Conservation (phyloP, 1,140 invertebrate genomes). For the Pogonus chalceus region DNA sequence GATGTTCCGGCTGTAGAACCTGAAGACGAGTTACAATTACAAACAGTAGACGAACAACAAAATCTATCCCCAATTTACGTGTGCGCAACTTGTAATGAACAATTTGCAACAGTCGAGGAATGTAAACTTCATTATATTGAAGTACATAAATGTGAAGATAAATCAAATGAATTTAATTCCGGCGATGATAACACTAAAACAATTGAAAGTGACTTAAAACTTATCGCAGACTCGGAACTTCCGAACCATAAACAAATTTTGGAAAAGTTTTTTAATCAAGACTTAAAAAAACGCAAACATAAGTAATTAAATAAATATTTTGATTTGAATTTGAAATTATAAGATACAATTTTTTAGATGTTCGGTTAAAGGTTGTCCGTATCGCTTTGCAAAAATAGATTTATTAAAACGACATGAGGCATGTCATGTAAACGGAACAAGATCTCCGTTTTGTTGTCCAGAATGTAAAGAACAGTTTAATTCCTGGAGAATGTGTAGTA, state of each 20-base stretch:
- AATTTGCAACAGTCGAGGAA: conserved; percentile 38
- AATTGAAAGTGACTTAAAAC: too few species aligned
- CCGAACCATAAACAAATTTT: too few species aligned
- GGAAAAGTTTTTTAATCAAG: too few species aligned
- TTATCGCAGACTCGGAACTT: too few species aligned
- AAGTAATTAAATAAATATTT: too few species aligned
- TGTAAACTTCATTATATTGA: conserved; percentile 42
- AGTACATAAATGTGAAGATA: conserved; percentile 26
- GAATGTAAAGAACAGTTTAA: conserved; percentile 40
- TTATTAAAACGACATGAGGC: conserved; percentile 38
- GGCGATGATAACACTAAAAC: too few species aligned
- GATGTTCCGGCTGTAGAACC: too few species aligned
- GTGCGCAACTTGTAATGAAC: conserved; percentile 39
- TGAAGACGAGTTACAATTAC: too few species aligned
- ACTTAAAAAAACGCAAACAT: too few species aligned
- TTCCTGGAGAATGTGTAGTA: conserved; percentile 50
- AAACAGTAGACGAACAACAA: background rate
- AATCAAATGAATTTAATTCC: conserved; percentile 21
- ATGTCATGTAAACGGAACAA: conserved; percentile 38
- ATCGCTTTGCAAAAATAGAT: conserved; percentile 40
- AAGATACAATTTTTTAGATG: conserved; percentile 41
- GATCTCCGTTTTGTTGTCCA: conserved; percentile 39
- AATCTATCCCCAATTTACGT: conserved; percentile 31
- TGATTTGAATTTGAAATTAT: too few species aligned
- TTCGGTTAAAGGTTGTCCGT: conserved; percentile 37